Percentiles rank a stretch among this genome's conserved stretches.
Evolutionary conservation across 2,888 invertebrate species (phyloP).

Genomic region (Tetrapedia diversipes): DNA sequence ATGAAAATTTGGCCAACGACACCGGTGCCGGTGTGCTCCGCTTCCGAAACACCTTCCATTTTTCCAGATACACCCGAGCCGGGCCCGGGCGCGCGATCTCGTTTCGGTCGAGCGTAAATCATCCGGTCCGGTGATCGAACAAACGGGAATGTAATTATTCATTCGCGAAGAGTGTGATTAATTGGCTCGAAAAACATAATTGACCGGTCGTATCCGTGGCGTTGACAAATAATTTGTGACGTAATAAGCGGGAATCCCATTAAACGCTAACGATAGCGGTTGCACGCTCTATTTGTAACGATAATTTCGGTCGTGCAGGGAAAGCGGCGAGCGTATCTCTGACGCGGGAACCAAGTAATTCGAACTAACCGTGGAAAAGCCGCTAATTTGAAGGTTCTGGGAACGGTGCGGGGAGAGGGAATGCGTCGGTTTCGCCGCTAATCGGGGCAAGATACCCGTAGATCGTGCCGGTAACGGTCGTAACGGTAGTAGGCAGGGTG

Average conservation of each 20-base stretch:
- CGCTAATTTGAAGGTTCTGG: too few species aligned
- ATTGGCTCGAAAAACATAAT: conserved; percentile 23
- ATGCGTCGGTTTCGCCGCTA: not conserved
- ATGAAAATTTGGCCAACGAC: conserved; percentile 6
- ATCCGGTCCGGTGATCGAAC: conserved; percentile 13
- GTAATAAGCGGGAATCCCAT: conserved; percentile 1
- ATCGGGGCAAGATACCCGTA: conserved; percentile 29
- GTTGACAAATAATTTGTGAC: not conserved
- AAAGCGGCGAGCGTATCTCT: too few species aligned
- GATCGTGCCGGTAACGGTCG: conserved; percentile 9
- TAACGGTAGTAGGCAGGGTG: conserved; percentile 18
- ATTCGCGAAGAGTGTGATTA: conserved; percentile 18
- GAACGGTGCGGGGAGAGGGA: too few species aligned
- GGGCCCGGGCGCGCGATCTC: not conserved
- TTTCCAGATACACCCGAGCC: not conserved
- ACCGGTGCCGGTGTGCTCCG: too few species aligned
- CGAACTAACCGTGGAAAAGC: too few species aligned
- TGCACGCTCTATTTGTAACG: too few species aligned
- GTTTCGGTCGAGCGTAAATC: conserved; percentile 12
- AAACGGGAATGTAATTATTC: conserved; percentile 24
- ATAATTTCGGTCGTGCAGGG: too few species aligned
- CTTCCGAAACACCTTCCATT: not conserved
- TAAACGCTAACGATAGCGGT: too few species aligned
- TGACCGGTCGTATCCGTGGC: conserved; percentile 1
- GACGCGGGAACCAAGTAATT: too few species aligned